A percentile compares a stretch with the other conserved stretches of the same genome.
Evolutionary conservation across 2,113 vertebrate species (phyloP).

Genomic region (Podarcis cretensis): DNA sequence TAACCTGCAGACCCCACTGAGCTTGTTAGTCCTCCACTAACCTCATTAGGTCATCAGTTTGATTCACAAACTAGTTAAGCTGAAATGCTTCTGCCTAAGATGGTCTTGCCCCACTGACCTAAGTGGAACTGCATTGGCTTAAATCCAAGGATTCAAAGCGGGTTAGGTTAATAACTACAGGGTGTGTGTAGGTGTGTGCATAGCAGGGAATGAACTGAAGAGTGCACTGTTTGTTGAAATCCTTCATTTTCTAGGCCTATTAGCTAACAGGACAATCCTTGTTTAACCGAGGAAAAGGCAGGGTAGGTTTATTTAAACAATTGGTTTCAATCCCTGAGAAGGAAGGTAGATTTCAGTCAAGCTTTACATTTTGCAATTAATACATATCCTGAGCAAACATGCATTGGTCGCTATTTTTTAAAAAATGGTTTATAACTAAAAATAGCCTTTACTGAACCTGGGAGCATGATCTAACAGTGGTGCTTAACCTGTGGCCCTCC

Average conservation of each 20-base stretch:
- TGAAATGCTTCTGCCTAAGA: not conserved
- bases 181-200: not conserved
- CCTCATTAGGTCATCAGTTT: not conserved
- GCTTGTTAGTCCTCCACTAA: not conserved
- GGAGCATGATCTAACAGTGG: not conserved
- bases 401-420: no score
- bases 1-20: not conserved
- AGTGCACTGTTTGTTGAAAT: not conserved
- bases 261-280: not conserved
- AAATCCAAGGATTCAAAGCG: not conserved
- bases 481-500: not conserved
- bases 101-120: conserved; percentile 5
- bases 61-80: not conserved
- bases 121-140: not conserved
- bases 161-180: not conserved
- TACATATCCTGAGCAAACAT: not conserved
- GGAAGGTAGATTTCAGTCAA: not conserved
- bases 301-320: not conserved
- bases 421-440: not conserved
- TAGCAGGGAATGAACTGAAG: not conserved
- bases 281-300: not conserved
- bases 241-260: not conserved
- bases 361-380: not conserved
- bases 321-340: not conserved
- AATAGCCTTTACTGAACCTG: not conserved